Percentiles rank a stretch among this genome's conserved stretches.
These are phyloP conservation scores for Acanthococcus lagerstroemiae DNA, from an alignment of 2,888 invertebrate species.

Conservation along the genomic window DNA sequence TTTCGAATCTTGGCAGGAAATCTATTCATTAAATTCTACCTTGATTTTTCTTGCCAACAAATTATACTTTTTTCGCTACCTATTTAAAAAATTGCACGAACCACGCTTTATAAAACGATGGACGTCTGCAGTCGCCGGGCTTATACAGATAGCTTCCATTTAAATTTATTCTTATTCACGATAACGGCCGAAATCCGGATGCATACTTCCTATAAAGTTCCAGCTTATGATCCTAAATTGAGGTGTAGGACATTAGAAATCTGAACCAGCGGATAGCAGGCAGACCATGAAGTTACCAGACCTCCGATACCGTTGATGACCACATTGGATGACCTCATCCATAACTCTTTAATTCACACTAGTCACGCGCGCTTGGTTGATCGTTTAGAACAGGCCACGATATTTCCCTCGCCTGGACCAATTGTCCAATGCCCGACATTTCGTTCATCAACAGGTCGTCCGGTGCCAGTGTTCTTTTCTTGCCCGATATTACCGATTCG, in stretches of 20 bases:
- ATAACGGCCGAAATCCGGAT: slow-evolving; percentile 12
- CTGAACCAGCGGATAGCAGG: slow-evolving; percentile 12
- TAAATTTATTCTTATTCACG: background rate
- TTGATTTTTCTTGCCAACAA: too few species aligned
- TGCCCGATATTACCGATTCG: too few species aligned
- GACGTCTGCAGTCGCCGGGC: background rate
- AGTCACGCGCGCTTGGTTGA: slow-evolving; percentile 25
- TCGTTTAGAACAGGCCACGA: background rate
- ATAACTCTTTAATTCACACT: slow-evolving; percentile 20
- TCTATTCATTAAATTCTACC: too few species aligned
- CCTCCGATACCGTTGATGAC: slow-evolving; percentile 18
- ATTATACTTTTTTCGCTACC: too few species aligned
- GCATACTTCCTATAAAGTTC: slow-evolving; percentile 16
- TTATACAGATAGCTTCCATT: background rate
- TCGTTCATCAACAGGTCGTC: too few species aligned
- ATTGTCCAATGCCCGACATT: too few species aligned
- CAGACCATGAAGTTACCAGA: slow-evolving; percentile 20
- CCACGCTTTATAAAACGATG: too few species aligned
- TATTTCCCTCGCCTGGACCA: background rate
- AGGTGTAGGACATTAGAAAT: slow-evolving; percentile 24
- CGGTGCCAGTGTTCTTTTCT: too few species aligned
- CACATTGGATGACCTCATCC: slow-evolving; percentile 28
- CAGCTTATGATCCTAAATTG: slow-evolving; percentile 27
- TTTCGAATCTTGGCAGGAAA: too few species aligned
- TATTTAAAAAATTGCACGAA: too few species aligned